Evolutionary conservation across 2,888 invertebrate species (phyloP).

Genomic region (Asteroscopus sphinx): DNA sequence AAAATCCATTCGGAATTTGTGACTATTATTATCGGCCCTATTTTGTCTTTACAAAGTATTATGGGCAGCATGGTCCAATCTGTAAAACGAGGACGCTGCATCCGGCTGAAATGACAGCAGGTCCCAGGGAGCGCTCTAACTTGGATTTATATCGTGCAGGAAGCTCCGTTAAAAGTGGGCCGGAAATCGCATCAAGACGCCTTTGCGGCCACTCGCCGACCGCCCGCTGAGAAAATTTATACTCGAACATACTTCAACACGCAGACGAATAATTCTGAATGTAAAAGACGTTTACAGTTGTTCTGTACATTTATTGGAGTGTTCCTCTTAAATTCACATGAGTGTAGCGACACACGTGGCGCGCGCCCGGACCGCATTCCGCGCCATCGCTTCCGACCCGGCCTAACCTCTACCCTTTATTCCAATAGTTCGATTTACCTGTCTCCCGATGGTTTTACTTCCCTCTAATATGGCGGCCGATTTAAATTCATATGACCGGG

Average conservation of each 20-base stretch:
- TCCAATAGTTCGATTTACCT: conserved; percentile 81
- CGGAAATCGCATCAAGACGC: conserved; percentile 86
- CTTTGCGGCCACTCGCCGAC: conserved; percentile 73
- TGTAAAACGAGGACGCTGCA: conserved; percentile 55
- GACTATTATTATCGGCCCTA: conserved; percentile 32
- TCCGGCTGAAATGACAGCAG: conserved; percentile 60
- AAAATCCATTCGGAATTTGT: background rate
- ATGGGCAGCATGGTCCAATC: conserved; percentile 52
- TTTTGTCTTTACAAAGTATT: conserved; percentile 41
- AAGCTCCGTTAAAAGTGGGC: conserved; percentile 80
- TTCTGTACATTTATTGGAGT: conserved; percentile 57
- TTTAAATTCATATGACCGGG: conserved; percentile 87
- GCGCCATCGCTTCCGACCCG: conserved; percentile 51
- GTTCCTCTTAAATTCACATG: conserved; percentile 63
- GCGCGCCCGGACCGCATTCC: conserved; percentile 61
- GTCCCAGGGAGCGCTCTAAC: conserved; percentile 72
- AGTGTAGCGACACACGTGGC: conserved; percentile 66
- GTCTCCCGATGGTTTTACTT: conserved; percentile 78
- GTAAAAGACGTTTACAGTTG: conserved; percentile 41
- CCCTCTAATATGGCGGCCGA: conserved; percentile 82
- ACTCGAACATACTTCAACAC: conserved; percentile 49
- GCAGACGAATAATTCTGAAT: conserved; percentile 48
- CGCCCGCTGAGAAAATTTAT: conserved; percentile 72
- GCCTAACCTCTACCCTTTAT: conserved; percentile 72
- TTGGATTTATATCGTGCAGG: conserved; percentile 82